Conservation (phyloP, 23 tunicate genomes). For the Botrylloides violaceus region DNA sequence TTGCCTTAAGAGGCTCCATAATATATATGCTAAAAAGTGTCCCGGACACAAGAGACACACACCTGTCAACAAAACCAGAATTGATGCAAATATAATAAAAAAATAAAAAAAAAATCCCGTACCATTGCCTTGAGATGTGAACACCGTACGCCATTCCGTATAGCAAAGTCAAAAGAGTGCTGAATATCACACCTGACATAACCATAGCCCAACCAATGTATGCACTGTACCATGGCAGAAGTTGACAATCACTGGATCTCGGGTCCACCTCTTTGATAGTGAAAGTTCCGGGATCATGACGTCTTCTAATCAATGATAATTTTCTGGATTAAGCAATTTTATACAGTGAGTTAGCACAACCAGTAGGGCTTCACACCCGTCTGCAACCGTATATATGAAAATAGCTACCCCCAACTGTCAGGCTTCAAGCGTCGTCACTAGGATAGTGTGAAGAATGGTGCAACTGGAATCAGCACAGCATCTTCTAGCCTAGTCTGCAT, state of each 20-base stretch:
- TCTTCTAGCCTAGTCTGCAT: too few relatives aligned
- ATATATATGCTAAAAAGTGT: slow-evolving; percentile 11
- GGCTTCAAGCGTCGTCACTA: too few relatives aligned
- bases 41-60: slow-evolving; percentile 36
- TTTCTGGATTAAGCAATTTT: too few relatives aligned
- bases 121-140: slow-evolving; percentile 37
- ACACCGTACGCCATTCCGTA: slow-evolving; percentile 32
- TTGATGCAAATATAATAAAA: not conserved
- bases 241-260: slow-evolving; percentile 19
- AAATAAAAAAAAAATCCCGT: not conserved
- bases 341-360: too few relatives aligned
- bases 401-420: too few relatives aligned
- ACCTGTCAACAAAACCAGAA: slow-evolving; percentile 17
- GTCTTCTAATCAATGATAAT: too few relatives aligned
- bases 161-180: slow-evolving; percentile 17
- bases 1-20: slow-evolving; percentile 35
- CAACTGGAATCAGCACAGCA: too few relatives aligned
- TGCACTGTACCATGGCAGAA: slow-evolving; percentile 19
- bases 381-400: too few relatives aligned
- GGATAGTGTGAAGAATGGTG: too few relatives aligned
- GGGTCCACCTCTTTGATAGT: slow-evolving; percentile 25
- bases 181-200: not conserved
- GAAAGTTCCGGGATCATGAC: slow-evolving; percentile 3
- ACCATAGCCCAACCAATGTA: slow-evolving; percentile 23
- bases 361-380: too few relatives aligned